Base-by-base conservation (phyloP, 2,113 vertebrate genomes). In the Urocitellus parryii region DNA sequence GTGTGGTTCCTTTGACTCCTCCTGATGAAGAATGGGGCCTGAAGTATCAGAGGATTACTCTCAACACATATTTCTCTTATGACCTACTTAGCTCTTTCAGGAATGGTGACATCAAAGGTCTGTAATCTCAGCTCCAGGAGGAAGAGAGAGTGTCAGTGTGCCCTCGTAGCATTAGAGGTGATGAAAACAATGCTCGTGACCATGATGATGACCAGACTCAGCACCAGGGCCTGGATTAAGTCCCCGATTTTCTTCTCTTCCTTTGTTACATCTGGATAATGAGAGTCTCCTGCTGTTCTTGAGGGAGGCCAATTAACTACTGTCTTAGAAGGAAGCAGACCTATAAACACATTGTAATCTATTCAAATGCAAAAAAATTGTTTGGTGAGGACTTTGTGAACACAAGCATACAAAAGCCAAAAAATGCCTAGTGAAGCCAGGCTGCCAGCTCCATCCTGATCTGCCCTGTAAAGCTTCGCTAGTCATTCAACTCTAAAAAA, bases 241-340 rank as follows among this genome's bases (percentile, higher is more conserved):
- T 70, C 91, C 95, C 85, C 73, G 86, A 85, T 96, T 92, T 97
- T 95, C 95, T 88, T 67, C 90, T 91, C 95, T 96, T 94, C 53
- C 92, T 96, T 96, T 95, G 95, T 97, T 95, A 97, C 97, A 82
- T 95, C 79, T 96, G 88, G 84, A 85, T 97, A 97, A 97, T 94
- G 94, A 97, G 97, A 93, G 17, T 79, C 95, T 94, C 89, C 74
- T 22, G 74, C 96, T 96, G 91, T 90, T 94, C 80, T 96, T 91
- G 79, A n/a, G 58, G n/a, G 90, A 96, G 95, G 65, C 88, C 97
- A 98, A 96, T 97, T 96, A 97, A 96, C 97, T 94, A 77, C 90
- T 61, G 82, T 94, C 95, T 96, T 86, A 91, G 88, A 97, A 88
- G 82, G 78, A 82, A 85, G 85, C 88, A 83, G 97, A 79, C 96